These are phyloP conservation scores for Alces alces DNA, from an alignment of 2,113 vertebrate species.

Conservation along the genomic window DNA sequence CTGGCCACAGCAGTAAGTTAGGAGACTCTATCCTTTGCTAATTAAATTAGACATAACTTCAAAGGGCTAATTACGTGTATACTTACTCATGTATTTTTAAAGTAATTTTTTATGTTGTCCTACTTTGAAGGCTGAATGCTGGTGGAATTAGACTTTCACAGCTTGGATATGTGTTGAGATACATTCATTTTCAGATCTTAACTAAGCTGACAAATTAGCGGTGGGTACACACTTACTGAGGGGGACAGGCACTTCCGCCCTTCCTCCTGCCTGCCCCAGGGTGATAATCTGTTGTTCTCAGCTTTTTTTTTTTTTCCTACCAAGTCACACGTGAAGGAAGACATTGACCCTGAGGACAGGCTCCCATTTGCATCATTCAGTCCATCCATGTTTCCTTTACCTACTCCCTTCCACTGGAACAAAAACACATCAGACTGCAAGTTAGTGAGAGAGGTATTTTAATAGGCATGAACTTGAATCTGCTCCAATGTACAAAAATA, in stretches of 20 bases:
- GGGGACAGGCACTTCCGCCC: not conserved
- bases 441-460: not conserved
- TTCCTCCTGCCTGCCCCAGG: not conserved
- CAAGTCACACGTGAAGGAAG: not conserved
- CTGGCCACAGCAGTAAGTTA: not conserved
- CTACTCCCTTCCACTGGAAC: not conserved
- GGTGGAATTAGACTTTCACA: not conserved
- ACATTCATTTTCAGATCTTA: not conserved
- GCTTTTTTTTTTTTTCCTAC: not conserved
- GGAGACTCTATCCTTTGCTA: not conserved
- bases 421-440: not conserved
- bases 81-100: not conserved
- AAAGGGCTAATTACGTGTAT: not conserved
- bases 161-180: not conserved
- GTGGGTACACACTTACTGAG: rapidly evolving
- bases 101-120: not conserved
- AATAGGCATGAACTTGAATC: not conserved
- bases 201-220: not conserved
- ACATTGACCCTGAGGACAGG: not conserved
- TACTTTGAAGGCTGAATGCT: not conserved
- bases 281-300: not conserved
- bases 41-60: not conserved
- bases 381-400: not conserved
- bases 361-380: not conserved
- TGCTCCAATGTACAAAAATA: not conserved